Evolutionary conservation across 37 sponge, comb jelly and placozoan species (phyloP), one percentile per base, ranked within the genome.

Genomic region (Bolinopsis microptera): DNA sequence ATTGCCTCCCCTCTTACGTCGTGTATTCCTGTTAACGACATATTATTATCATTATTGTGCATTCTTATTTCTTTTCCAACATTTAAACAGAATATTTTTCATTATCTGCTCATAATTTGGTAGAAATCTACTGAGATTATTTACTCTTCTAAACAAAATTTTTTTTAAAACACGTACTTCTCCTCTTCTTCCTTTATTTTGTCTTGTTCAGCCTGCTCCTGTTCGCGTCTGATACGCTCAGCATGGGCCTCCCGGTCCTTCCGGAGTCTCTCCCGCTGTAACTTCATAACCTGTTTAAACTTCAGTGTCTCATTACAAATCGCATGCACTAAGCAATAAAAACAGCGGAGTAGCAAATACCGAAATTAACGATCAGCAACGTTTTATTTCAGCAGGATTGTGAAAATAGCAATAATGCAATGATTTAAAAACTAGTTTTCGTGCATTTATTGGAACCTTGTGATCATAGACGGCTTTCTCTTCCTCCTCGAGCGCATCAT

Each of bases 401-500:
- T n/a, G n/a, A n/a, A n/a, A n/a, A n/a, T n/a, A n/a, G n/a, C n/a
- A n/a, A n/a, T n/a, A n/a, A n/a, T n/a, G n/a, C n/a, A n/a, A n/a
- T n/a, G n/a, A n/a, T n/a, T n/a, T n/a, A n/a, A n/a, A n/a, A n/a
- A n/a, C n/a, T 70, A 48, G 61, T 48, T 5, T 13, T 48, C 61
- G 9, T 48, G 61, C 61, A 18, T 18, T 13, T 48, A 48, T 18
- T 5, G 61, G 32, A 77, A 77, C 80, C 40, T 86, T 92, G 39
- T 35, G 39, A 94, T 98, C 98, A 76, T 95, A 93, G 39, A 94
- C 69, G 34, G 69, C 94, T 83, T 93, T 94, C 92, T 93, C 61
- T 24, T 96, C 95, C 0, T 94, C 93, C 68, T 69, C 69, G 24
- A 96, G 93, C 16, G 94, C 94, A 40, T 98, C 98, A 94, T 96